A percentile compares a stretch with the other conserved stretches of the same genome.
Conservation (phyloP, 2,888 invertebrate genomes). For the Agonopterix heracliana region DNA sequence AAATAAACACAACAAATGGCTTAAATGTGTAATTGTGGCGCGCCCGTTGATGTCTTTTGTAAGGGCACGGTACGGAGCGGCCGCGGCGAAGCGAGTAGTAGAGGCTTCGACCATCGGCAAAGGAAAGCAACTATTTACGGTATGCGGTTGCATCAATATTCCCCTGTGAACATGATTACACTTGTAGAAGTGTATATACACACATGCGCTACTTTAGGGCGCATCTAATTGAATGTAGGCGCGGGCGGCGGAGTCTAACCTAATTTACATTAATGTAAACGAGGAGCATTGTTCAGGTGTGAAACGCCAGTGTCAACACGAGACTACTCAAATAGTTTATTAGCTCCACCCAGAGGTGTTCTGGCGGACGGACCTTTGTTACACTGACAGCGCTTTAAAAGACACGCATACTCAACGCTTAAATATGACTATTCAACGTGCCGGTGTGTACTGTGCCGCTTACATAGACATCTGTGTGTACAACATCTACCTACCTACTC, state of each 20-base stretch:
- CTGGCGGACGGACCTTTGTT: slow-evolving; percentile 68
- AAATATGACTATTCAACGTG: slow-evolving; percentile 47
- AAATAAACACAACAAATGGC: no score
- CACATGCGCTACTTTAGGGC: slow-evolving; percentile 65
- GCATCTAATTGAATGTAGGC: slow-evolving; percentile 73
- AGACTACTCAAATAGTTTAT: slow-evolving; percentile 73
- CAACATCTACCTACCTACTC: no score
- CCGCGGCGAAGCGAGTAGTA: no score
- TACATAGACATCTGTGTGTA: no score
- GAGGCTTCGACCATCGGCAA: neutral
- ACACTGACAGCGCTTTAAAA: slow-evolving; percentile 62
- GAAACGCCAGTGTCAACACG: slow-evolving; percentile 75
- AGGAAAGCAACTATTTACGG: slow-evolving; percentile 19
- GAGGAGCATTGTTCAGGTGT: slow-evolving; percentile 76
- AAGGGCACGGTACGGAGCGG: neutral
- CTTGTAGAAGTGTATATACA: slow-evolving; percentile 51
- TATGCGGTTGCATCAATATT: slow-evolving; percentile 35
- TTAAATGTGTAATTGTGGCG: no score
- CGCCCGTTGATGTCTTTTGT: slow-evolving; percentile 12
- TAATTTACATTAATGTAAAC: slow-evolving; percentile 77
- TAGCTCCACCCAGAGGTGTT: slow-evolving; percentile 72
- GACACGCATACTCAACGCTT: slow-evolving; percentile 65
- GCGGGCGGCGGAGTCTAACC: slow-evolving; percentile 61
- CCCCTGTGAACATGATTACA: slow-evolving; percentile 37
- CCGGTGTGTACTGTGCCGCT: neutral